These are phyloP conservation scores for Branchinecta lindahli DNA, from an alignment of 1,140 invertebrate species.

Conservation along the genomic window DNA sequence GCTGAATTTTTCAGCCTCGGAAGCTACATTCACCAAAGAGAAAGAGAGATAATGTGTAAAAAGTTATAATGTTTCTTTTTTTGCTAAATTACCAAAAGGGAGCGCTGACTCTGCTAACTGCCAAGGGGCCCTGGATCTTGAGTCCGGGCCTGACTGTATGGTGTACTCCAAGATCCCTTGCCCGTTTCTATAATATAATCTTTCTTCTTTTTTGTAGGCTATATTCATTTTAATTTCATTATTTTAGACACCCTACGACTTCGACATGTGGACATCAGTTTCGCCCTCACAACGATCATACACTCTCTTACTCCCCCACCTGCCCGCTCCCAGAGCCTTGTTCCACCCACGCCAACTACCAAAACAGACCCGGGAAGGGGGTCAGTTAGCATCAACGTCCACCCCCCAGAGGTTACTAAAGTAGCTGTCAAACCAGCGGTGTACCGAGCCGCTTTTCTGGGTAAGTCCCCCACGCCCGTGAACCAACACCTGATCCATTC, in stretches of 20 bases:
- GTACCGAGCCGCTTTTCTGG: neutral
- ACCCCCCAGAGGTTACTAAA: constrained; percentile 38
- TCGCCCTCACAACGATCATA: constrained; percentile 72
- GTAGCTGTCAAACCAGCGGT: constrained; percentile 27
- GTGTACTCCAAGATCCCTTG: too few species aligned
- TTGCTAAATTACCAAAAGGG: too few species aligned
- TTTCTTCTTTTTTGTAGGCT: too few species aligned
- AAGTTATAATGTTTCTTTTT: too few species aligned
- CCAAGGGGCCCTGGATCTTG: too few species aligned
- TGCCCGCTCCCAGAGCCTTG: constrained; percentile 16
- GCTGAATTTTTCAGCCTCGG: too few species aligned
- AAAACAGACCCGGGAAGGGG: constrained; percentile 2
- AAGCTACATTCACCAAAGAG: too few species aligned
- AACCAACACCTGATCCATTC: neutral
- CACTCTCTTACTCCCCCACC: constrained; percentile 61
- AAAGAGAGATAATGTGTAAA: too few species aligned
- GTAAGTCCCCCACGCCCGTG: neutral
- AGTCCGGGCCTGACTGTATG: too few species aligned
- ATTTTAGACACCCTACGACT: constrained; percentile 67
- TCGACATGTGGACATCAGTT: constrained; percentile 73
- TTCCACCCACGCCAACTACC: neutral
- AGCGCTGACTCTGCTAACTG: too few species aligned
- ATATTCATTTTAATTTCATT: neutral
- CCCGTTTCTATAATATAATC: too few species aligned
- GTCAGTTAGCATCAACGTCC: constrained; percentile 3